Evolutionary conservation across 2,113 vertebrate genomes (phyloP).

Genomic region (Mastomys natalensis): DNA sequence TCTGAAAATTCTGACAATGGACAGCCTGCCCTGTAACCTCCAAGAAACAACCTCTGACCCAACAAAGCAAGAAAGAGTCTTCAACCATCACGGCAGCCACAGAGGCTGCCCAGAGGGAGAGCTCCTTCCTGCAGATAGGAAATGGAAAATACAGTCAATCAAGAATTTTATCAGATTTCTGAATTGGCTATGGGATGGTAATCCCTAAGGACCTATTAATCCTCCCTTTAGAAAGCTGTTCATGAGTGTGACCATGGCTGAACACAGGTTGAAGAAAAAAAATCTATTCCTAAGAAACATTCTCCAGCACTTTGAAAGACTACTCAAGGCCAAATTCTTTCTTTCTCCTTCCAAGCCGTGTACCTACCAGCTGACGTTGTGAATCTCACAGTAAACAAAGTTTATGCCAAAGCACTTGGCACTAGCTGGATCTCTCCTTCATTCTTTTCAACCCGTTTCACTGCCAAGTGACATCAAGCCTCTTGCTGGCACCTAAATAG

Average conservation of each 20-base stretch:
- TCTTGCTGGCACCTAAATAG: conserved; percentile 63
- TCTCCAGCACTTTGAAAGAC: conserved; percentile 40
- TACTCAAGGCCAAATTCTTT: conserved; percentile 60
- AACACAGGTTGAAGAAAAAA: not conserved
- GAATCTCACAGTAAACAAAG: conserved; percentile 68
- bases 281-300: not conserved
- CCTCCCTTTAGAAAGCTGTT: conserved; percentile 59
- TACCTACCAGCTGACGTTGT: conserved; percentile 53
- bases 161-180: not conserved
- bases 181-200: not conserved
- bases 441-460: conserved; percentile 56
- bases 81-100: too few relatives aligned
- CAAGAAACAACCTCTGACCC: not conserved
- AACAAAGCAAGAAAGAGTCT: not conserved
- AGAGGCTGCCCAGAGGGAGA: not conserved
- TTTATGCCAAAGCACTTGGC: conserved; percentile 52
- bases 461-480: conserved; percentile 28
- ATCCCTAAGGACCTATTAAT: conserved; percentile 32
- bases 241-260: not conserved
- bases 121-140: not conserved
- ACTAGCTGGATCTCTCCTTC: conserved; percentile 66
- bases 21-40: not conserved
- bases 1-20: conserved; percentile 19
- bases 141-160: not conserved
- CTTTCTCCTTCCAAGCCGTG: conserved; percentile 10